These are phyloP conservation scores for Aphaenogaster floridana DNA, from an alignment of 1,140 invertebrate species.

Conservation along the genomic window DNA sequence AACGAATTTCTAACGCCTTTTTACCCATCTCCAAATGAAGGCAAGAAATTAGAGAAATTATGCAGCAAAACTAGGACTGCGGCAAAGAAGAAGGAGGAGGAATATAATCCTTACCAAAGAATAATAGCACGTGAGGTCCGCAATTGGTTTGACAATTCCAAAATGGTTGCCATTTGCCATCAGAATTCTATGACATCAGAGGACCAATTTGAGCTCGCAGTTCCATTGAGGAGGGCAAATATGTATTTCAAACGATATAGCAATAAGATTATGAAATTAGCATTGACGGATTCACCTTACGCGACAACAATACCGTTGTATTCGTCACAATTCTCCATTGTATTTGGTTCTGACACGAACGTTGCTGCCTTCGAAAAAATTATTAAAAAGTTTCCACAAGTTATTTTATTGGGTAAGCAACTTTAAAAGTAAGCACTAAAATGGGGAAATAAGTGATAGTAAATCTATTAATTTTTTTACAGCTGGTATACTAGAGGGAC, in stretches of 20 bases:
- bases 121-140: constrained; percentile 91
- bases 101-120: constrained; percentile 89
- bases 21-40: constrained; percentile 84
- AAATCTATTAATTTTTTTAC: constrained; percentile 77
- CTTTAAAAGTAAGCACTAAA: not conserved
- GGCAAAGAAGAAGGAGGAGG: constrained; percentile 68
- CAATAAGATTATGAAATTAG: constrained; percentile 88
- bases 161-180: constrained; percentile 91
- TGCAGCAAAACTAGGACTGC: constrained; percentile 71
- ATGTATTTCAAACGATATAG: constrained; percentile 90
- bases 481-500: constrained; percentile 90
- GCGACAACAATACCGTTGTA: constrained; percentile 70
- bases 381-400: constrained; percentile 88
- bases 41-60: constrained; percentile 79
- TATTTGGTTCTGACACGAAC: constrained; percentile 89
- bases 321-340: constrained; percentile 83
- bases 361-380: constrained; percentile 88
- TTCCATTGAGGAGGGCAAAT: constrained; percentile 88
- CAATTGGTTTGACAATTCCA: constrained; percentile 90
- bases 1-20: constrained; percentile 89
- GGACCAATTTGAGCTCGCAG: constrained; percentile 88
- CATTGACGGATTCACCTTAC: constrained; percentile 89
- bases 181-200: constrained; percentile 89
- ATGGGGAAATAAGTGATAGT: constrained; percentile 7
- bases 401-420: constrained; percentile 89